Evolutionary conservation across 2,113 vertebrate genomes (phyloP).

Genomic region (Pagrus major): DNA sequence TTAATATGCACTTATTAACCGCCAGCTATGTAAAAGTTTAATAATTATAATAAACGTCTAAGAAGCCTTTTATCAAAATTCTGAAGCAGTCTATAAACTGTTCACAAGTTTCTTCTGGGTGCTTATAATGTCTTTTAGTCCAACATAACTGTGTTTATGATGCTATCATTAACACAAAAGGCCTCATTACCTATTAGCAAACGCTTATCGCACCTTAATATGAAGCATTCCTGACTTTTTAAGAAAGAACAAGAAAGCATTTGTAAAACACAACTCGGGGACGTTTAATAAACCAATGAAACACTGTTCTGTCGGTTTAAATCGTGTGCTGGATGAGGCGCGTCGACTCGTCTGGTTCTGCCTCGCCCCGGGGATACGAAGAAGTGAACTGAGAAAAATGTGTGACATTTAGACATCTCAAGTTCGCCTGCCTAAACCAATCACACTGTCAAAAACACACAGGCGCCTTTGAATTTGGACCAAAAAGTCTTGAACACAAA

Average conservation of each 20-base stretch:
- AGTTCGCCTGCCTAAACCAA: conserved; percentile 11
- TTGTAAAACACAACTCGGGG: background rate
- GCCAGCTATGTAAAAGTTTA: too few species aligned
- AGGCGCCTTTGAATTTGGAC: conserved; percentile 24
- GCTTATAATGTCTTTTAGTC: too few species aligned
- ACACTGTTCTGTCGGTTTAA: background rate
- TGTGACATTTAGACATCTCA: conserved; percentile 34
- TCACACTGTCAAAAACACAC: background rate
- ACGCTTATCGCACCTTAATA: too few species aligned
- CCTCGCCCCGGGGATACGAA: conserved; percentile 2
- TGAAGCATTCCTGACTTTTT: too few species aligned
- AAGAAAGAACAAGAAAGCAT: background rate
- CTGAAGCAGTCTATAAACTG: too few species aligned
- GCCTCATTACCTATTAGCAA: too few species aligned
- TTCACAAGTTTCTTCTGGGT: too few species aligned
- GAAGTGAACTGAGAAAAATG: conserved; percentile 19
- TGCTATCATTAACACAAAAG: too few species aligned
- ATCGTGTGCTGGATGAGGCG: background rate
- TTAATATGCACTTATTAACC: too few species aligned
- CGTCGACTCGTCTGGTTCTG: conserved; percentile 27
- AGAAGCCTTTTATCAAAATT: too few species aligned
- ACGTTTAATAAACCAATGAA: background rate
- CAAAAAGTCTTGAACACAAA: background rate
- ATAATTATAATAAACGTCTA: too few species aligned
- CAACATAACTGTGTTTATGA: too few species aligned